Conservation (phyloP, 2,888 invertebrate species). For the Phalera bucephala region DNA sequence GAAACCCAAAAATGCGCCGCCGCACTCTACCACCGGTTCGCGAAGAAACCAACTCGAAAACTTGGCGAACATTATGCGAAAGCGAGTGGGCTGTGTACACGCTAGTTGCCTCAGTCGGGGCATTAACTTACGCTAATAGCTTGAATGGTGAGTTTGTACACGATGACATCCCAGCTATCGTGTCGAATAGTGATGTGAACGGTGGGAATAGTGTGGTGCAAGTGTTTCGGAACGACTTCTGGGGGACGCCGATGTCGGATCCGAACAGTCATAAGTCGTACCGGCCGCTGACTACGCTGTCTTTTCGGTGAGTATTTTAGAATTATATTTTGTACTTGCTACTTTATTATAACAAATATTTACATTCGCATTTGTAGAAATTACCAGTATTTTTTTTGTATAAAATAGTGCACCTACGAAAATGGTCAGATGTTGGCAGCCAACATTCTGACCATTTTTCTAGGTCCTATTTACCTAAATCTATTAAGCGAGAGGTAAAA, state of each 20-base stretch:
- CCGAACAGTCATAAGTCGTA: conserved; percentile 93
- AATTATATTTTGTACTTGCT: not conserved
- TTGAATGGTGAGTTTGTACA: conserved; percentile 93
- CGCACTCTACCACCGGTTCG: conserved; percentile 69
- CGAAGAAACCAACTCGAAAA: conserved; percentile 65
- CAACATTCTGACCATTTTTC: no score
- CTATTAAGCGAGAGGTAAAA: no score
- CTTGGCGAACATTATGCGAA: conserved; percentile 58
- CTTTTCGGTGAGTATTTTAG: conserved; percentile 89
- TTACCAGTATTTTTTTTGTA: no score
- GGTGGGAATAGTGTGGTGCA: conserved; percentile 84
- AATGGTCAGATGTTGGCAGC: no score
- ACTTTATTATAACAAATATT: not conserved
- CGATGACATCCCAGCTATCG: conserved; percentile 93
- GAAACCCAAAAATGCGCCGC: conserved; percentile 67
- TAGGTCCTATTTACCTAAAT: no score
- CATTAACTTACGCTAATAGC: conserved; percentile 88
- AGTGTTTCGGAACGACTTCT: conserved; percentile 91
- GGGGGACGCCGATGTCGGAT: conserved; percentile 95
- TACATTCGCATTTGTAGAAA: no score
- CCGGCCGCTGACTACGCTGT: conserved; percentile 91
- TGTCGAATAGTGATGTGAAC: conserved; percentile 90
- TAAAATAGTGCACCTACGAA: no score
- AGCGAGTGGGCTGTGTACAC: conserved; percentile 85
- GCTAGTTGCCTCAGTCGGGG: conserved; percentile 85